Evolutionary conservation across 1,140 invertebrate genomes (phyloP).

Genomic region (Stegodyphus mimosarum): DNA sequence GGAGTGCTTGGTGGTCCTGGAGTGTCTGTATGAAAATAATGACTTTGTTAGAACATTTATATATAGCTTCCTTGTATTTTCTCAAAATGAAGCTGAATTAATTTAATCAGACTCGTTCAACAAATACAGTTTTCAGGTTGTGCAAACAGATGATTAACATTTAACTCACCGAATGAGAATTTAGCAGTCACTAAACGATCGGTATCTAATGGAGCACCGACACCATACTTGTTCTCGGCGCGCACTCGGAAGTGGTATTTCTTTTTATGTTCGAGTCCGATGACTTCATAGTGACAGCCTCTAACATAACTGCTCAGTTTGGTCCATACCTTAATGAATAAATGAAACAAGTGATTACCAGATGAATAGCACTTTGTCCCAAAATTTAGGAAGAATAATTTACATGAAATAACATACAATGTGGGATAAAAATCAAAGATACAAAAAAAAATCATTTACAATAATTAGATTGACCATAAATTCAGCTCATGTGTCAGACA

Average conservation of each 20-base stretch:
- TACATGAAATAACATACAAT: no score
- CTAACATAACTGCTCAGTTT: conserved; percentile 95
- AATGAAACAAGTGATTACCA: not conserved
- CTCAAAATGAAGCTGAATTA: no score
- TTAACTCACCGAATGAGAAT: conserved; percentile 82
- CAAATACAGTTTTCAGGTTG: no score
- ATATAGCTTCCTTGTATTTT: not conserved
- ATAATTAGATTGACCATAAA: no score
- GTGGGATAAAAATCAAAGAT: no score
- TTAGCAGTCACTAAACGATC: conserved; percentile 88
- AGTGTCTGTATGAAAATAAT: conserved; percentile 70
- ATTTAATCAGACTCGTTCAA: no score
- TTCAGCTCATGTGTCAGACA: no score
- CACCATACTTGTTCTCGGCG: conserved; percentile 98
- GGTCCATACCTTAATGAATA: conserved; percentile 76
- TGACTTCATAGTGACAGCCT: conserved; percentile 92
- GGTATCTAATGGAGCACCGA: conserved; percentile 91
- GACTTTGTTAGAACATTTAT: not conserved
- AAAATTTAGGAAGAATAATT: no score
- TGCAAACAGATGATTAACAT: not conserved
- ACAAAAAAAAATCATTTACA: no score
- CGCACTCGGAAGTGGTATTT: conserved; percentile 94
- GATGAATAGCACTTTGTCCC: no score
- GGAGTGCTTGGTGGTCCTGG: conserved; percentile 81
- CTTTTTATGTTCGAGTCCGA: conserved; percentile 91